phyloP scores from a whole-genome alignment of 2,797 vertebrate genomes.

The Malacoraja senta region DNA sequence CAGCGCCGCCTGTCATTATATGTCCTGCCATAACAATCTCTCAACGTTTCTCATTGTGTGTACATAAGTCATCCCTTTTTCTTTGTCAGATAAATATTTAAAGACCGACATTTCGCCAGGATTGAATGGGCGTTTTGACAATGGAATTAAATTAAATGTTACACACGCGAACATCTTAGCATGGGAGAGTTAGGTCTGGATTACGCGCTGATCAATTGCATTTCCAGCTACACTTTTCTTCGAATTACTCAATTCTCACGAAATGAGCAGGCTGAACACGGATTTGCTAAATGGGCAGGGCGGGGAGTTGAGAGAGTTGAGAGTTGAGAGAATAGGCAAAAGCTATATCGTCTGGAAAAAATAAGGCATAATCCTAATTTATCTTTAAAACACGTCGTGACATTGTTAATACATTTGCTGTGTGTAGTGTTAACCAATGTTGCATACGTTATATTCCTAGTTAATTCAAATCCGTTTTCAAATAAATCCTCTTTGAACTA shows the following conservation, averaged over 20 bases:
- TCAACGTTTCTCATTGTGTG: background rate
- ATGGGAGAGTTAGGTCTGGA: background rate
- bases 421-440: background rate
- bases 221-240: background rate
- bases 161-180: background rate
- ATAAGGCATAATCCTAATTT: background rate
- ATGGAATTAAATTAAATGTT: background rate
- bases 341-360: background rate
- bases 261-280: too few species aligned
- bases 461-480: background rate
- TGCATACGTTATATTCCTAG: background rate
- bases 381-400: background rate
- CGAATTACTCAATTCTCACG: background rate
- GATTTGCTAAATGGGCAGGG: background rate
- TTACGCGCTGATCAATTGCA: background rate
- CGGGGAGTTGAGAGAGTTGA: background rate
- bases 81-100: background rate
- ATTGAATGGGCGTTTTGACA: constrained; percentile 4
- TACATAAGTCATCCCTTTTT: background rate
- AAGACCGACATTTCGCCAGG: background rate
- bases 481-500: background rate
- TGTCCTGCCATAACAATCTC: background rate
- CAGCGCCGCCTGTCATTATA: background rate
- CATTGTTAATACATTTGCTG: background rate
- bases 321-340: background rate